Conservation (phyloP, 2,113 vertebrate species). For the Eulacestoma nigropectus region DNA sequence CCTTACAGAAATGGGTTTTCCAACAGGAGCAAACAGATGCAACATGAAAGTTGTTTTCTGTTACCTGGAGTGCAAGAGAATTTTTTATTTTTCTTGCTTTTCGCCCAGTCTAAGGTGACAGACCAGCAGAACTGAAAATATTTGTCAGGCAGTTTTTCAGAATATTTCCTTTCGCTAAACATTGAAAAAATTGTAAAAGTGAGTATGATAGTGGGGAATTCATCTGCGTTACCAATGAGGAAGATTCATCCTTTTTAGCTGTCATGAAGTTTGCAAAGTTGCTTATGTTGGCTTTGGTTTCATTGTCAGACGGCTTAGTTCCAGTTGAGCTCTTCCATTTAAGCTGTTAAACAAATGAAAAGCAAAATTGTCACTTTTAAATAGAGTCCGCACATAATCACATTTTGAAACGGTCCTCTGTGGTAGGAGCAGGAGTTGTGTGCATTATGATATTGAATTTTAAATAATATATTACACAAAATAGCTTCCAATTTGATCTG, state of each 20-base stretch:
- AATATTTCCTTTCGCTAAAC: background rate
- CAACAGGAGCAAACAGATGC: background rate
- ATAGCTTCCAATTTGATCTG: constrained; percentile 80
- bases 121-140: background rate
- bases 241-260: background rate
- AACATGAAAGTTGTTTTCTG: background rate
- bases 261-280: constrained; percentile 51
- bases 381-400: constrained; percentile 73
- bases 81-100: background rate
- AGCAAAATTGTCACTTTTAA: constrained; percentile 80
- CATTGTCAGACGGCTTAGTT: constrained; percentile 72
- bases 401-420: constrained; percentile 68
- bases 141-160: background rate
- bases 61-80: background rate
- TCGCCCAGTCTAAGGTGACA: background rate
- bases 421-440: constrained; percentile 67
- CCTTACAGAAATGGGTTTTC: background rate
- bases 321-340: constrained; percentile 66
- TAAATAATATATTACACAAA: constrained; percentile 83
- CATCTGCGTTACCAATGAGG: background rate
- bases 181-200: background rate
- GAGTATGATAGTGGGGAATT: background rate
- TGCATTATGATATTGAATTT: constrained; percentile 81
- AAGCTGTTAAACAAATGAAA: constrained; percentile 78
- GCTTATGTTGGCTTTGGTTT: constrained; percentile 51